A percentile compares a stretch with the other conserved stretches of the same genome.
These are phyloP conservation scores for Strigamia maritima DNA, from an alignment of 2,888 invertebrate species.

Conservation along the genomic window DNA sequence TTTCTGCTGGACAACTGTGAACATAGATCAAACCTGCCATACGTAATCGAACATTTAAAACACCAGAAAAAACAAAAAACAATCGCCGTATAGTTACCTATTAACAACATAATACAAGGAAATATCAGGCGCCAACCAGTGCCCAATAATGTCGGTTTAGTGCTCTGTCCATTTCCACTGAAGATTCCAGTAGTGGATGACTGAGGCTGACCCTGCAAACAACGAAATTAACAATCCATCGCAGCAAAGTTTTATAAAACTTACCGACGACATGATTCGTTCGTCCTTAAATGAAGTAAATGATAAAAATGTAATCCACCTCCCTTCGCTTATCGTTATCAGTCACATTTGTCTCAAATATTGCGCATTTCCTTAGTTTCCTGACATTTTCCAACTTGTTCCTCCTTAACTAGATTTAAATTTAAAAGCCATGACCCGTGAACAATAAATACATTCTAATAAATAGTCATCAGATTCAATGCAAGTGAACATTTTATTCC, in stretches of 20 bases:
- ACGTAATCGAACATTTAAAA: background rate
- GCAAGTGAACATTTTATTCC: slow-evolving; percentile 17
- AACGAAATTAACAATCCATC: background rate
- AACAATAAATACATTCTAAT: background rate
- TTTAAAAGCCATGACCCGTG: too few species aligned
- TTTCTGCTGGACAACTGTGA: background rate
- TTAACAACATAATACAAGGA: background rate
- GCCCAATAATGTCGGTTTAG: background rate
- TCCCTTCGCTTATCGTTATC: background rate
- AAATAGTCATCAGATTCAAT: background rate
- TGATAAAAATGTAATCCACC: background rate
- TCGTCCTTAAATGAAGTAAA: background rate
- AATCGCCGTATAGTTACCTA: background rate
- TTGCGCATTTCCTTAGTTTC: too few species aligned
- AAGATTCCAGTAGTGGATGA: background rate
- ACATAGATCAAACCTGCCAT: background rate
- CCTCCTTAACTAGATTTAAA: background rate
- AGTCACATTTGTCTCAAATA: too few species aligned
- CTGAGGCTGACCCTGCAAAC: background rate
- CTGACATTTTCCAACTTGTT: too few species aligned
- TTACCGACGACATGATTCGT: background rate
- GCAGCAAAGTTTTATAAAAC: background rate
- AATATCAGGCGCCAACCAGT: background rate
- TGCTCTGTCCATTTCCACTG: background rate
- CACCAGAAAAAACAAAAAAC: background rate